phyloP scores from a whole-genome alignment of 2,797 vertebrate species.

The Simalia tracyae region DNA sequence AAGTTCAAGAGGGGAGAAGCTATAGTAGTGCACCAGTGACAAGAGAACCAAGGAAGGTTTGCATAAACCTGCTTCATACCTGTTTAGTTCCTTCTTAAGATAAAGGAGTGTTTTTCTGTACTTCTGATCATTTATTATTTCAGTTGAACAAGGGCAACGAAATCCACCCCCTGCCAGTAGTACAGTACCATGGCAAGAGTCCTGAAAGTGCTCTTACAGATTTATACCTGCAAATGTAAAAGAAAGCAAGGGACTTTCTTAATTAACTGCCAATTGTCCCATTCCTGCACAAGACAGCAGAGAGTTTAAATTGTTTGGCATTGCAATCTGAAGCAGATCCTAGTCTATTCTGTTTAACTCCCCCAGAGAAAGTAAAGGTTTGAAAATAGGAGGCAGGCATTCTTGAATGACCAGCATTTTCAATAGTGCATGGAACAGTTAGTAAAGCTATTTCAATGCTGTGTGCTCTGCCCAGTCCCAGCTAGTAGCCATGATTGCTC shows the following conservation, averaged over 20 bases:
- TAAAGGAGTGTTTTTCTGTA: background rate
- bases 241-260: background rate
- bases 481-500: background rate
- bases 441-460: background rate
- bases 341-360: background rate
- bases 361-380: background rate
- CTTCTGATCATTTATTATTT: background rate
- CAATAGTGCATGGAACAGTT: background rate
- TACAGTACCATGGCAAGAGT: too few species aligned
- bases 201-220: background rate
- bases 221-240: background rate
- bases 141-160: background rate
- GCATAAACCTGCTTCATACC: background rate
- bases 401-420: background rate
- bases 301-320: background rate
- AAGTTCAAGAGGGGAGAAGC: constrained; percentile 76
- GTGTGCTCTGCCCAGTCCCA: background rate
- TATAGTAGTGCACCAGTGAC: constrained; percentile 61
- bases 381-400: background rate
- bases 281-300: background rate
- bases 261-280: background rate
- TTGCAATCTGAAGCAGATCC: background rate
- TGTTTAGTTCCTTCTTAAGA: background rate
- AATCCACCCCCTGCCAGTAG: background rate
- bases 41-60: constrained; percentile 66